These are phyloP conservation scores for Anguilla marmorata DNA, from an alignment of 2,797 vertebrate species.

Conservation along the genomic window DNA sequence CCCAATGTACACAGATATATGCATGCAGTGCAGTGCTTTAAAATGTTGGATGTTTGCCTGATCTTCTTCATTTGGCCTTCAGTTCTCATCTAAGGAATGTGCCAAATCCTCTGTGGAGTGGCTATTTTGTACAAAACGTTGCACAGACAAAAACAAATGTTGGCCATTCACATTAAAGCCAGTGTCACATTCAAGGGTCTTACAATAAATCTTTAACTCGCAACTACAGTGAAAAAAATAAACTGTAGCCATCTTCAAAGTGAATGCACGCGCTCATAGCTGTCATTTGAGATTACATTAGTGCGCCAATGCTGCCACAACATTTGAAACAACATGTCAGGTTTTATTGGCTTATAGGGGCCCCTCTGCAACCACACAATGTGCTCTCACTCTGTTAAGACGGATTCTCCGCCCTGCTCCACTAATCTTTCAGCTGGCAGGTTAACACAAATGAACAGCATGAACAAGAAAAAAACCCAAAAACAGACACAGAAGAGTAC, in stretches of 20 bases:
- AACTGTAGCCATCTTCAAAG: background rate
- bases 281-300: background rate
- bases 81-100: slow-evolving; percentile 29
- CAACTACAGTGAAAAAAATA: background rate
- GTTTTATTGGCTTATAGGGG: background rate
- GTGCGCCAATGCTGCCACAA: background rate
- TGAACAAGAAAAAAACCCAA: background rate
- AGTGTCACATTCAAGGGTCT: background rate
- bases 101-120: slow-evolving; percentile 20
- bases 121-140: slow-evolving; percentile 30
- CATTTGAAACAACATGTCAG: background rate
- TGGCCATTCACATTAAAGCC: background rate
- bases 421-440: background rate
- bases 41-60: slow-evolving; percentile 26
- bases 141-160: background rate
- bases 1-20: background rate
- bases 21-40: too few relatives aligned
- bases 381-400: background rate
- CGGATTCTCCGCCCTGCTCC: background rate
- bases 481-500: background rate
- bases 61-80: slow-evolving; percentile 10
- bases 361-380: background rate
- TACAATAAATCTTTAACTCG: background rate
- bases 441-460: background rate
- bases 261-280: background rate